Evolutionary conservation across 2,888 invertebrate species (phyloP).

Genomic region (Poecilus cupreus): DNA sequence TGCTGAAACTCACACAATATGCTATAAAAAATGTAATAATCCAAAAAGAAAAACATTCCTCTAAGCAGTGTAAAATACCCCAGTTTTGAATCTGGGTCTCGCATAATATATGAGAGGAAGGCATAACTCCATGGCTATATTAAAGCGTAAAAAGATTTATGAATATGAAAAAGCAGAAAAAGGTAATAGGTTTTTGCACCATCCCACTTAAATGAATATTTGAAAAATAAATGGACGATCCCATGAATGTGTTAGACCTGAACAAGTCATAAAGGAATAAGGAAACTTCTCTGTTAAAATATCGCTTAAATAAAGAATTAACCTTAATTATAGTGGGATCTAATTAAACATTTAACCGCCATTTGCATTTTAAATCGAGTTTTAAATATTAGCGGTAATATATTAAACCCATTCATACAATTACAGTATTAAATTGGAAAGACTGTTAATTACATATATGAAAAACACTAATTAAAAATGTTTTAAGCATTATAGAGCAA

Average conservation of each 20-base stretch:
- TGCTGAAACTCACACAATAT: too few species aligned
- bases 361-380: slow-evolving; percentile 11
- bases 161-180: slow-evolving; percentile 34
- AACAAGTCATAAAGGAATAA: not conserved
- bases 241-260: slow-evolving; percentile 6
- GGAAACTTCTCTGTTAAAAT: not conserved
- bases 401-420: too few species aligned
- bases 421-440: too few species aligned
- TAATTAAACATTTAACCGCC: slow-evolving; percentile 9
- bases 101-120: too few species aligned
- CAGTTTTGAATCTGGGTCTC: too few species aligned
- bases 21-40: too few species aligned
- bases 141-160: slow-evolving; percentile 32
- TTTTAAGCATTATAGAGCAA: too few species aligned
- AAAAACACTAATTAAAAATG: too few species aligned
- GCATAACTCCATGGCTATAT: not conserved
- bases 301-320: slow-evolving; percentile 36
- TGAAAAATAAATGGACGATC: slow-evolving; percentile 17
- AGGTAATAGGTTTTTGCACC: slow-evolving; percentile 21
- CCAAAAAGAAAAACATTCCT: too few species aligned
- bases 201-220: slow-evolving; percentile 13
- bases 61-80: too few species aligned
- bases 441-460: too few species aligned
- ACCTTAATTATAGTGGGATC: slow-evolving; percentile 12
- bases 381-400: not conserved